Evolutionary conservation across 2,797 vertebrate genomes (phyloP).

Genomic region (Pogoniulus pusillus): DNA sequence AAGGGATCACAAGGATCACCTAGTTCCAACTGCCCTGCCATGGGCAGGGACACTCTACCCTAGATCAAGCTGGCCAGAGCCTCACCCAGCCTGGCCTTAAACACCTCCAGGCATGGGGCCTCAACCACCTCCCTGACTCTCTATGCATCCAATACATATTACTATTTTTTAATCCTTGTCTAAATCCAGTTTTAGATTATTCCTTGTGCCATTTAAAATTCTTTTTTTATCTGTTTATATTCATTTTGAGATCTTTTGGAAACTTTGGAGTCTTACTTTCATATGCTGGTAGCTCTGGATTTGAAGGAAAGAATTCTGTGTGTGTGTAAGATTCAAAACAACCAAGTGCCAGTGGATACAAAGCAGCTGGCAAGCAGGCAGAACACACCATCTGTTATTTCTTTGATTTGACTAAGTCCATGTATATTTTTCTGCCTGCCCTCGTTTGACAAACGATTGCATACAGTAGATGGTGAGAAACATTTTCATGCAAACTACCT

Average conservation of each 20-base stretch:
- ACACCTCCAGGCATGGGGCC: too few relatives aligned
- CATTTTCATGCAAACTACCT: neutral
- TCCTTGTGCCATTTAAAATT: neutral
- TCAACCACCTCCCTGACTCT: too few relatives aligned
- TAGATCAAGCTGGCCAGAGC: too few relatives aligned
- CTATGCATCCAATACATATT: neutral
- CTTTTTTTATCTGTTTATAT: neutral
- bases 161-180: neutral
- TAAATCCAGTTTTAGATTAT: neutral
- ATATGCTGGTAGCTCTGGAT: neutral
- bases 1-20: too few relatives aligned
- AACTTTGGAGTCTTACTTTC: neutral
- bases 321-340: neutral
- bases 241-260: neutral
- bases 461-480: conserved; percentile 6
- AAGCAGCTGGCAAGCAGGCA: neutral
- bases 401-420: neutral
- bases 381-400: neutral
- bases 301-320: neutral
- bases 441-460: neutral
- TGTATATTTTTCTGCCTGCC: neutral
- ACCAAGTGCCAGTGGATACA: neutral
- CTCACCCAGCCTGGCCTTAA: too few relatives aligned
- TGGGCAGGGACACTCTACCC: too few relatives aligned
- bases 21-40: too few relatives aligned